Percentiles rank a stretch among this genome's conserved stretches.
Evolutionary conservation across 2,888 invertebrate genomes (phyloP).

Genomic region (Rhorus exstirpatorius): DNA sequence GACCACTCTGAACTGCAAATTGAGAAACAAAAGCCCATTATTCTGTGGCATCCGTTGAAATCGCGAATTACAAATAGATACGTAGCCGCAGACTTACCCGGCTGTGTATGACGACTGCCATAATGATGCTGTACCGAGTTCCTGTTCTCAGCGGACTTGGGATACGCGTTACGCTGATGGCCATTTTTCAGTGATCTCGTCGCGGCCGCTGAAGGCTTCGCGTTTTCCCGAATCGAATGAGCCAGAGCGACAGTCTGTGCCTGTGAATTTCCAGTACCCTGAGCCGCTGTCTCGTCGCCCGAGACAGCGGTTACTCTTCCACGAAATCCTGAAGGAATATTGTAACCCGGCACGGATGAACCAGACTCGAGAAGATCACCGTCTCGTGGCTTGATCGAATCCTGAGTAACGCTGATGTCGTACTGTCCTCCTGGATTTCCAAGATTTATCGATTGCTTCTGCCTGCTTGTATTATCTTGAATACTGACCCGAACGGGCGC

Average conservation of each 20-base stretch:
- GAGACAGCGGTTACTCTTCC: conserved; percentile 89
- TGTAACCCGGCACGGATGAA: conserved; percentile 90
- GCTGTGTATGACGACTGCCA: conserved; percentile 28
- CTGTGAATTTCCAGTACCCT: conserved; percentile 89
- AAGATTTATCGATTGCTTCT: conserved; percentile 89
- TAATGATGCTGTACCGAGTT: conserved; percentile 37
- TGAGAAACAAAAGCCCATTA: not conserved
- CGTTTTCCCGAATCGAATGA: conserved; percentile 71
- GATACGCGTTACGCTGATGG: conserved; percentile 66
- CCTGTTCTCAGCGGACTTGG: conserved; percentile 35
- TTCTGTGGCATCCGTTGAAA: not conserved
- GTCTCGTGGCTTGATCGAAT: conserved; percentile 87
- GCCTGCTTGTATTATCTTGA: conserved; percentile 78
- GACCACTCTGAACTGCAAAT: conserved; percentile 52
- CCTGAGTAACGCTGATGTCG: conserved; percentile 89
- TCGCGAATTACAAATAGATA: not conserved
- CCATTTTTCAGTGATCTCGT: conserved; percentile 78
- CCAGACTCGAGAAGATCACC: conserved; percentile 89
- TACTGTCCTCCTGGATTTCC: conserved; percentile 87
- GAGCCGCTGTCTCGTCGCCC: conserved; percentile 87
- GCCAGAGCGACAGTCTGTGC: conserved; percentile 88
- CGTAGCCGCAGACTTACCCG: conserved; percentile 42
- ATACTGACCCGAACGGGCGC: conserved; percentile 67
- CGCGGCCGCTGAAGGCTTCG: conserved; percentile 76
- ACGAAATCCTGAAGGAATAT: conserved; percentile 90